Percentiles rank a stretch among this genome's conserved stretches.
These are phyloP conservation scores for Pangasius sanitwongsei DNA, from an alignment of 2,797 vertebrate genomes.

Conservation along the genomic window DNA sequence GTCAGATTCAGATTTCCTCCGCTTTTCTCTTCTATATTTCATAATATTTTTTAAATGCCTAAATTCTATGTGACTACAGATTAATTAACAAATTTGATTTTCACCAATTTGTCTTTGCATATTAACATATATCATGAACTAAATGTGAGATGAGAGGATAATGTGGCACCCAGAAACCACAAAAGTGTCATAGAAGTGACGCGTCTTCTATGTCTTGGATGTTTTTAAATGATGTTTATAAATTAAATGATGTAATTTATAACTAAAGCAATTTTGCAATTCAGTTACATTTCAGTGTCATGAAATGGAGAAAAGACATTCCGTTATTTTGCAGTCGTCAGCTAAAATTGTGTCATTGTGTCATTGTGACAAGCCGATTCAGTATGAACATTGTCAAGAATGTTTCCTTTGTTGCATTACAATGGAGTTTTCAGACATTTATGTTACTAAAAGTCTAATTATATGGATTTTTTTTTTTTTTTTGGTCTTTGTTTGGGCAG, in stretches of 20 bases:
- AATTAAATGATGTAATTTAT: background rate
- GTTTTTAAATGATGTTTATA: too few species aligned
- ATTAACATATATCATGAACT: background rate
- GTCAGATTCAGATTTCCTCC: background rate
- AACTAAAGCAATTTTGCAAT: background rate
- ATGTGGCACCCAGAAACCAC: background rate
- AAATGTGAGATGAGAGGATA: too few species aligned
- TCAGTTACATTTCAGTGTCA: background rate
- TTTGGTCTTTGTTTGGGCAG: conserved; percentile 66
- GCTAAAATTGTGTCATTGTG: background rate
- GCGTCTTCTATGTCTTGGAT: background rate
- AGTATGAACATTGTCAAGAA: background rate
- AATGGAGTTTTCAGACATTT: background rate
- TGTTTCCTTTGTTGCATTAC: background rate
- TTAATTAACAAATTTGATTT: background rate
- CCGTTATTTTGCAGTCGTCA: background rate
- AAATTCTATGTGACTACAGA: background rate
- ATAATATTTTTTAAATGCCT: background rate
- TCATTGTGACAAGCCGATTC: background rate
- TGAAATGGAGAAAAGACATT: background rate
- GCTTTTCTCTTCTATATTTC: background rate
- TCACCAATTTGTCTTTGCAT: background rate
- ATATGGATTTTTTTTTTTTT: background rate
- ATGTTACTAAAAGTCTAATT: background rate
- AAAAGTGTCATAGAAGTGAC: background rate